Evolutionary conservation across 1,140 invertebrate species (phyloP), one percentile per base, ranked within the genome.

Genomic region (Heliconius nattereri): DNA sequence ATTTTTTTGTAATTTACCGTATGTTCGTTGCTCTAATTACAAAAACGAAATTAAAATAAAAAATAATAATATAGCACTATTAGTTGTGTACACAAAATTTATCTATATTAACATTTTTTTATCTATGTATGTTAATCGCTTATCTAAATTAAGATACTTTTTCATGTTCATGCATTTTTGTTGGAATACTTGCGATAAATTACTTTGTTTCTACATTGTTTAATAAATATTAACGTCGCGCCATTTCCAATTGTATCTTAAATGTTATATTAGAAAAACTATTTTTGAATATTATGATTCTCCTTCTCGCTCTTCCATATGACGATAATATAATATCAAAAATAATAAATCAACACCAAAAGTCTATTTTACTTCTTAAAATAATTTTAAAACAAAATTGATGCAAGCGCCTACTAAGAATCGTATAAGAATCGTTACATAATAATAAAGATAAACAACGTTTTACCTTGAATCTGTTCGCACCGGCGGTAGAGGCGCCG

Each of bases 381-480:
- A 19, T 0, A 20, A 2, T 19, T 19, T 20, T 19, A 49, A 19
- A 52, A 7, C 19, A 52, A 52, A 13, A 3, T 9, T 13, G 40
- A 45, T 45, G 11, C 40, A 45, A 1, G 11, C 40, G 11, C 3
- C 13, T 52, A 52, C 49, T 16, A 52, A 19, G 19, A 23, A 57
- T 23, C n/a, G 19, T 57, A 66, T 26, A 66, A 66, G 20, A 23
- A 9, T 6, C 11, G 11, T 66, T 66, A 66, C 23, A 66, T 66
- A 66, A 66, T 66, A 66, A 66, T 66, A 66, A 66, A 66, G 60
- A 66, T 66, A 66, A 66, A 66, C 7, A 66, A 66, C 23, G 60
- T 6, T n/a, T 81, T 85, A 93, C 92, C 89, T 91, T 93, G 83
- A 92, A 93, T 72, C 91, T 83, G 73, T 91, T 92, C 37, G 75